These are phyloP conservation scores for Amphiprion percula DNA, from an alignment of 2,113 vertebrate genomes.

Conservation along the genomic window DNA sequence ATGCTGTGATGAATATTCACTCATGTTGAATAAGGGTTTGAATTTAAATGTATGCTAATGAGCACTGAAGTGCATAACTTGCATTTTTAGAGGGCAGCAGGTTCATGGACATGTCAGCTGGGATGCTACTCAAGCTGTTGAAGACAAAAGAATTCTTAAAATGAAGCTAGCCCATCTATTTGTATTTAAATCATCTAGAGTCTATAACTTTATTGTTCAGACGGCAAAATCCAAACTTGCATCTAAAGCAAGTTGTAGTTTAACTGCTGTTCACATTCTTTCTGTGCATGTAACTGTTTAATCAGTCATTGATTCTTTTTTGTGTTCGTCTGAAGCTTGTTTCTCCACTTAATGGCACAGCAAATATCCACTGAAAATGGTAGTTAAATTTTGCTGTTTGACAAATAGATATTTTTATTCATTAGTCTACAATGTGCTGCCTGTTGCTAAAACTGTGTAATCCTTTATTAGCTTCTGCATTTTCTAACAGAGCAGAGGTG, in stretches of 20 bases:
- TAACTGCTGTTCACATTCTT: background rate
- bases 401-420: no score
- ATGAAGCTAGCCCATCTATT: background rate
- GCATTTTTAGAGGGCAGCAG: conserved; percentile 42
- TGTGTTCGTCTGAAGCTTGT: background rate
- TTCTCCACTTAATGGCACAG: background rate
- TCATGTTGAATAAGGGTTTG: background rate
- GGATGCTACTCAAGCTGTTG: conserved; percentile 3
- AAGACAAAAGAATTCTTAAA: conserved; percentile 19
- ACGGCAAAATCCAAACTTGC: background rate
- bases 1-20: conserved; percentile 54
- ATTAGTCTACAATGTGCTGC: background rate
- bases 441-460: background rate
- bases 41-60: conserved; percentile 51
- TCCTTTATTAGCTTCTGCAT: background rate
- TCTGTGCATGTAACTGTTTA: background rate
- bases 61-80: conserved; percentile 18
- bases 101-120: background rate
- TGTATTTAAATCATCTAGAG: conserved; percentile 13
- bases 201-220: background rate
- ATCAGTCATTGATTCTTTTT: background rate
- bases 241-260: background rate
- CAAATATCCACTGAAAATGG: no score
- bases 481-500: background rate
- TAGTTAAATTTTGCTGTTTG: no score